These are phyloP conservation scores for Antedon mediterranea DNA, from an alignment of 53 echinoderm and acorn worm genomes.

Conservation along the genomic window DNA sequence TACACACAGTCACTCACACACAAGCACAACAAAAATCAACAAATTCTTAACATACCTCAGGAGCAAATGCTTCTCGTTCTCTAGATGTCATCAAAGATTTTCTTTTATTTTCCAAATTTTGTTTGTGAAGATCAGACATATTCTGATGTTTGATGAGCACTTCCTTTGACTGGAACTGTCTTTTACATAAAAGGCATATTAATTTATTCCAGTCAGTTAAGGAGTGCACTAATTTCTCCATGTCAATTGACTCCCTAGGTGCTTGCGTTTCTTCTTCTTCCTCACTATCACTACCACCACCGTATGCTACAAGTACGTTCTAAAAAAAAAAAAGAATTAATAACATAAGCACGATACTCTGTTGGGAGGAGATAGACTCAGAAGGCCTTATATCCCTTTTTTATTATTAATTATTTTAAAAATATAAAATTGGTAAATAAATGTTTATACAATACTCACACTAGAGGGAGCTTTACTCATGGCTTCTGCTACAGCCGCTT, in stretches of 20 bases:
- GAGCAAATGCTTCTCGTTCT: background rate
- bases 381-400: too few species aligned
- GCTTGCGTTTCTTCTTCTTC: conserved; percentile 24
- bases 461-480: background rate
- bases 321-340: conserved; percentile 7
- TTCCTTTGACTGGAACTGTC: conserved; percentile 82
- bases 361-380: too few species aligned
- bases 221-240: conserved; percentile 1
- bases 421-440: too few species aligned
- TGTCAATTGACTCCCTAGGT: background rate
- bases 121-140: conserved; percentile 96
- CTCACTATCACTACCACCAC: conserved; percentile 95
- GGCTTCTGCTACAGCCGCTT: conserved; percentile 21
- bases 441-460: background rate
- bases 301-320: conserved; percentile 68
- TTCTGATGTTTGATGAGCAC: conserved; percentile 89
- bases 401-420: too few species aligned
- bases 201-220: conserved; percentile 87
- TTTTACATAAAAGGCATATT: conserved; percentile 88
- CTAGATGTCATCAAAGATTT: conserved; percentile 6
- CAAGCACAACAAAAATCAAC: too few species aligned
- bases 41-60: too few species aligned
- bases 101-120: conserved; percentile 56
- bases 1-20: too few species aligned
- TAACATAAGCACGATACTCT: too few species aligned